Evolutionary conservation across 37 sponge, comb jelly and placozoan species (phyloP).

Genomic region (Hormiphora californensis): DNA sequence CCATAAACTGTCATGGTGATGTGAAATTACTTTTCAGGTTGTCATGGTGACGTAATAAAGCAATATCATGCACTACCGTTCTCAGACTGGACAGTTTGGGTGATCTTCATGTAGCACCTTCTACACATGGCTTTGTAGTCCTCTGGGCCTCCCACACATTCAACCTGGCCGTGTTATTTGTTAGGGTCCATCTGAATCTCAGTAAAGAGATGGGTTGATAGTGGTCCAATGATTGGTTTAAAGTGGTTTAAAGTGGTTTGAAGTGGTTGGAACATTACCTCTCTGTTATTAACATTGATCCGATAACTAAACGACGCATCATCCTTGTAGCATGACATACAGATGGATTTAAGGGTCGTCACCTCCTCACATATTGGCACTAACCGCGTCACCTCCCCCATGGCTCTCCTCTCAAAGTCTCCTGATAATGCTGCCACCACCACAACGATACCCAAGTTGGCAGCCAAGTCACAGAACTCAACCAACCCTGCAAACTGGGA

Average conservation of each 20-base stretch:
- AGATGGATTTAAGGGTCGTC: constrained; percentile 8
- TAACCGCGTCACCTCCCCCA: background rate
- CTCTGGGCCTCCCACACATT: constrained; percentile 8
- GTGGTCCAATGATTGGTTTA: background rate
- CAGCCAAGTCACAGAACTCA: constrained; percentile 35
- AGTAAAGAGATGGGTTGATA: background rate
- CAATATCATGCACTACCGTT: no score
- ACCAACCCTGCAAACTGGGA: constrained; percentile 25
- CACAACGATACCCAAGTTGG: constrained; percentile 33
- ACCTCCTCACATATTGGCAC: constrained; percentile 43
- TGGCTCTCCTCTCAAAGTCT: constrained; percentile 36
- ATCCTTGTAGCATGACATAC: constrained; percentile 16
- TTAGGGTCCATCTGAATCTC: background rate
- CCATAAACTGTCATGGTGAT: no score
- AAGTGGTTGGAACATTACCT: background rate
- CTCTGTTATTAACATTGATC: constrained; percentile 33
- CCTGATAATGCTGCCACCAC: constrained; percentile 45
- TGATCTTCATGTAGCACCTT: constrained; percentile 53
- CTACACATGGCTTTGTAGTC: constrained; percentile 49
- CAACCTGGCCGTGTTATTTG: background rate
- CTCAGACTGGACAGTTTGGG: no score
- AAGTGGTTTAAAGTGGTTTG: background rate
- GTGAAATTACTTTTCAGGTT: no score
- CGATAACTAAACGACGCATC: constrained; percentile 44
- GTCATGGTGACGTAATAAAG: no score